These are phyloP conservation scores for Drosophila nigricruria DNA, from an alignment of 2,888 invertebrate genomes.

Conservation along the genomic window DNA sequence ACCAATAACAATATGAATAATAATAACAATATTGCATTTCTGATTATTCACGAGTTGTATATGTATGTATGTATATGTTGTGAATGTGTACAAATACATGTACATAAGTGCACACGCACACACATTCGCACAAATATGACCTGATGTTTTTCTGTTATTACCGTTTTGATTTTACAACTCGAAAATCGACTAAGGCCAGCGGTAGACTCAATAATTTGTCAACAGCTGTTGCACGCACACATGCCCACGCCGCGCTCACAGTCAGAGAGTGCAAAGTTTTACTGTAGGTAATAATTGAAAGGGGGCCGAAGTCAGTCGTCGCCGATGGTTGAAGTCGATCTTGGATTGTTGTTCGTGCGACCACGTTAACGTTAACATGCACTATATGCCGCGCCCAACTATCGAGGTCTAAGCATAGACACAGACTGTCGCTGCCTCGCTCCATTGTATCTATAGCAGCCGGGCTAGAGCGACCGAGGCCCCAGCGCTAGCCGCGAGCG, in stretches of 20 bases:
- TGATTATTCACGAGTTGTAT: constrained; percentile 16
- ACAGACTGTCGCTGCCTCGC: constrained; percentile 69
- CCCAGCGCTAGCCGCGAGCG: constrained; percentile 23
- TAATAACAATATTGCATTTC: constrained; percentile 21
- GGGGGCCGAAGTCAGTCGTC: constrained; percentile 10
- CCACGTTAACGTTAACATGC: constrained; percentile 16
- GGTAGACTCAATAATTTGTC: constrained; percentile 35
- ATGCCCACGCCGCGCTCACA: constrained; percentile 11
- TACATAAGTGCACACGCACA: not conserved
- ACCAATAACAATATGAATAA: too few species aligned
- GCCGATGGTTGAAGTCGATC: constrained; percentile 47
- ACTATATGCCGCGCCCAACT: constrained; percentile 65
- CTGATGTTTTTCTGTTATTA: constrained; percentile 47
- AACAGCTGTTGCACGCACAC: constrained; percentile 50
- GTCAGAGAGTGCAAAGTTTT: constrained; percentile 14
- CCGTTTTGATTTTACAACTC: constrained; percentile 46
- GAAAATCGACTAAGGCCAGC: constrained; percentile 36
- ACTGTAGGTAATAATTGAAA: constrained; percentile 12
- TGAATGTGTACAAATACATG: not conserved
- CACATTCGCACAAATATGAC: constrained; percentile 9
- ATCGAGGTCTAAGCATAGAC: constrained; percentile 78
- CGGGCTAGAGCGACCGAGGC: constrained; percentile 39
- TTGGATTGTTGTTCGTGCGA: constrained; percentile 36
- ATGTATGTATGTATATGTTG: not conserved
- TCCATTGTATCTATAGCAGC: constrained; percentile 49